Conservation (phyloP, 1,140 invertebrate genomes). For the Bicyclus anynana region DNA sequence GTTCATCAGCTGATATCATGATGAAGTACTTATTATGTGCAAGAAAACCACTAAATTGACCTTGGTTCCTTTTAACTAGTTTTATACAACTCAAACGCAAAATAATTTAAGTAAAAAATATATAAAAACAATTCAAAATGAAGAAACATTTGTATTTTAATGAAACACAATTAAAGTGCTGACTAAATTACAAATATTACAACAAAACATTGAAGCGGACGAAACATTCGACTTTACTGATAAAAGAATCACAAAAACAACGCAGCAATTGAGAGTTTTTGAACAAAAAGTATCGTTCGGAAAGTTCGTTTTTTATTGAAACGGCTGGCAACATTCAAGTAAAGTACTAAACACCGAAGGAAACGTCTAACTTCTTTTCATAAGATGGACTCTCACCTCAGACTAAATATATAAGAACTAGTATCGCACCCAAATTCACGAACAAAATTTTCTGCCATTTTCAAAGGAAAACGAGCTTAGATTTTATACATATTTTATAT, state of each 20-base stretch:
- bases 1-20: too few species aligned
- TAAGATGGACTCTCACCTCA: background rate
- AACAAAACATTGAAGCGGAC: background rate
- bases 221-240: conserved; percentile 18
- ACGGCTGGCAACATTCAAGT: conserved; percentile 1
- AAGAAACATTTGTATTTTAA: background rate
- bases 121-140: too few species aligned
- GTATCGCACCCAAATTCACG: too few species aligned
- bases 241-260: conserved; percentile 28
- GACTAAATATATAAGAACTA: too few species aligned
- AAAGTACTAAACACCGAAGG: background rate
- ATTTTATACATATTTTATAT: too few species aligned
- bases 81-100: too few species aligned
- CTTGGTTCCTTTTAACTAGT: too few species aligned
- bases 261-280: conserved; percentile 18
- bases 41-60: too few species aligned
- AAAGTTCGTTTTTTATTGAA: conserved; percentile 19
- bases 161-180: background rate
- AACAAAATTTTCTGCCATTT: too few species aligned
- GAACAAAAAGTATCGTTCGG: conserved; percentile 14
- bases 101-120: too few species aligned
- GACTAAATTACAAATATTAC: background rate
- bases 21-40: too few species aligned
- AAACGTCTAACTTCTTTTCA: background rate
- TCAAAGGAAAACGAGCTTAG: too few species aligned